A percentile compares a stretch with the other conserved stretches of the same genome.
phyloP scores from a whole-genome alignment of 1,140 invertebrate genomes.

The Diorhabda elongata region DNA sequence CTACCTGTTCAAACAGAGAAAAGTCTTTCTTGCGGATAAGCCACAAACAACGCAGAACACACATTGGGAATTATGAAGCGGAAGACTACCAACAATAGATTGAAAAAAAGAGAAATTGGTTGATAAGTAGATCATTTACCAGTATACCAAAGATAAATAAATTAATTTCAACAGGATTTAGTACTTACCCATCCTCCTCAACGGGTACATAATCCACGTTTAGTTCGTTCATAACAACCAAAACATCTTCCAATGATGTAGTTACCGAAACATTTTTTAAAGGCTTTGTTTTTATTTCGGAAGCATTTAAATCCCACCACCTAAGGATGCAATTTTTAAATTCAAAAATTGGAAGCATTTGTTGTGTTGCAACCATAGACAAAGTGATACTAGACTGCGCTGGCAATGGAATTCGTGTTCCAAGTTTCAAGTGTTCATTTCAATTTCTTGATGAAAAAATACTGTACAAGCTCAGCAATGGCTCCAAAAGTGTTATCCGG shows the following conservation, averaged over 20 bases:
- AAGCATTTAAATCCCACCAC: constrained; percentile 71
- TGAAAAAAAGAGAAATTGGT: not conserved
- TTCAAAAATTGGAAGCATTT: too few relatives aligned
- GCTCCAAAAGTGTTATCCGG: too few relatives aligned
- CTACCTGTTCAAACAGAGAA: not conserved
- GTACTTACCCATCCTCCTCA: constrained; percentile 55
- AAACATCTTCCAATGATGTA: constrained; percentile 61
- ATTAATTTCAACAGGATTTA: not conserved
- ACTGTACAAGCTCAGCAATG: too few relatives aligned
- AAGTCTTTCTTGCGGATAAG: not conserved
- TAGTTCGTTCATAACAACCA: constrained; percentile 64
- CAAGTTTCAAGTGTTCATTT: too few relatives aligned
- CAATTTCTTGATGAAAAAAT: too few relatives aligned
- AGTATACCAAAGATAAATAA: not conserved
- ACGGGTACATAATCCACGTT: constrained; percentile 70
- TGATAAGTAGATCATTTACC: not conserved
- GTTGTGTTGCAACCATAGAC: too few relatives aligned
- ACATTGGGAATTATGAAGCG: not conserved
- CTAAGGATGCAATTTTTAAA: constrained; percentile 44
- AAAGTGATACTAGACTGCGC: too few relatives aligned
- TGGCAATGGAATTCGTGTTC: too few relatives aligned
- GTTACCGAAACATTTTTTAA: constrained; percentile 56
- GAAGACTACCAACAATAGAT: not conserved
- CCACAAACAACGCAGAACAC: not conserved
- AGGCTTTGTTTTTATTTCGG: constrained; percentile 55